Base-by-base conservation (phyloP, 30 jellyfish, hydroid and myxozoan species). In the Aurelia sp. region DNA sequence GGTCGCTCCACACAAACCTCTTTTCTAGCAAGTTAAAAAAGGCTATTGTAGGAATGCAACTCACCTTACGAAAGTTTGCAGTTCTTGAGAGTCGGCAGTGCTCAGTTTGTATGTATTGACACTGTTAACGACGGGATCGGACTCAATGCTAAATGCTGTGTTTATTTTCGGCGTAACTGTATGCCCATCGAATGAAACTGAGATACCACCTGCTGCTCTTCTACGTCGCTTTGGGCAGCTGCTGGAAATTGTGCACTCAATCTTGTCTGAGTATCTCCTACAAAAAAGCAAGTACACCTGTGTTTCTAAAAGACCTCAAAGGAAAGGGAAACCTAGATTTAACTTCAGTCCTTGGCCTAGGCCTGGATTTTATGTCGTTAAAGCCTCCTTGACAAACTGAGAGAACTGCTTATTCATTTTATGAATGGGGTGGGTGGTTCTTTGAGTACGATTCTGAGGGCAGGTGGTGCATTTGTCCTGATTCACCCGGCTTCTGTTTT, bases 121-220 rank as follows among this genome's bases (percentile, higher is more conserved):
- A 33, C 86, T 74, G 15, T 80, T 64, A 38, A 93, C 84, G 1
- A 65, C 41, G 30, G 98, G 98, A 58, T 93, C 96, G 1, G 87
- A 74, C 60, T 88, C 63, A 35, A 88, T 80, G 51, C 72, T 64
- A 70, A 93, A 93, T 5, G 67, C 80, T 9, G 77, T 77, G 60
- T 52, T 30, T 27, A 38, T 52, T 8, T 58, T 60, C 3, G 85
- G 78, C 40, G 57, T 65, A n/a, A 92, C 91, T 40, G 74, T 17
- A 7, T 63, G 82, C 17, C 95, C 92, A 72, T 92, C 98, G 40
- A 92, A 69, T 11, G 90, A 63, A 11, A 92, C 81, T 5, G 22
- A 67, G 27, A 92, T 89, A 20, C 81, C 61, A 59, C 63, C 86
- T 4, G 82, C 65, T n/a, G 78, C 83, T 59, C 97, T 75, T 73